Base-by-base conservation (phyloP, 1,140 invertebrate genomes). In the Phthorimaea operculella region DNA sequence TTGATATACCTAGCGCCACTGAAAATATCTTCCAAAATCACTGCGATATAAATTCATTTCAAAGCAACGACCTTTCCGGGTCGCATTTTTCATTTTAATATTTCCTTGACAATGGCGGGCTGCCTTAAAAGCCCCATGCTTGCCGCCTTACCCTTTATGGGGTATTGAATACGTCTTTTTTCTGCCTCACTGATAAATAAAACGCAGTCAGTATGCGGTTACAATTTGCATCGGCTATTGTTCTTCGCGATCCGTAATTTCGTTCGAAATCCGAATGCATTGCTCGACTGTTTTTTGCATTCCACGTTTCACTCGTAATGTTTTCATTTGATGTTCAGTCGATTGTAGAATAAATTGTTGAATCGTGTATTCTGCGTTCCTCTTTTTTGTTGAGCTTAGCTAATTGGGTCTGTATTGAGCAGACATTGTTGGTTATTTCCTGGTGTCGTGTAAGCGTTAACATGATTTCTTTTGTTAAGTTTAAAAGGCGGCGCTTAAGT, bases 191-290 rank as follows among this genome's bases (percentile, higher is more conserved):
- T 65, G 44, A 74, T 74, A 72, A 79, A 76, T 76, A 74, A 76
- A 74, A 68, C 54, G 57, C 66, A 54, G 39, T 42, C 11, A 42
- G 58, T 55, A 64, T 60, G 55, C 68, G 64, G 63, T 62, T 66
- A 59, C 66, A 73, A 83, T 80, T 80, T 78, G 76, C 79, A 76
- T 80, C 70, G 56, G 9, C 76, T 76, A 83, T 83, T 83, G 79
- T 80, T 79, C 71, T 66, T 62, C 47, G 62, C 66, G 56, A 78
- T 76, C 64, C 72, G 68, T 73, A 79, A 80, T 78, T 80, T 73
- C 68, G 64, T 70, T 14, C 14, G 11, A 28, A 28, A 28, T 28
- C 66, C 68, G 69, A 66, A 73, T 68, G 69, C 70, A 70, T 65
- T 67, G 66, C 69, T 60, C 61, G 68, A 69, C 62, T 55, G 33